Percentiles rank a stretch among this genome's conserved stretches.
Evolutionary conservation across 1,140 invertebrate species (phyloP).

Genomic region (Zaprionus tsacasi): DNA sequence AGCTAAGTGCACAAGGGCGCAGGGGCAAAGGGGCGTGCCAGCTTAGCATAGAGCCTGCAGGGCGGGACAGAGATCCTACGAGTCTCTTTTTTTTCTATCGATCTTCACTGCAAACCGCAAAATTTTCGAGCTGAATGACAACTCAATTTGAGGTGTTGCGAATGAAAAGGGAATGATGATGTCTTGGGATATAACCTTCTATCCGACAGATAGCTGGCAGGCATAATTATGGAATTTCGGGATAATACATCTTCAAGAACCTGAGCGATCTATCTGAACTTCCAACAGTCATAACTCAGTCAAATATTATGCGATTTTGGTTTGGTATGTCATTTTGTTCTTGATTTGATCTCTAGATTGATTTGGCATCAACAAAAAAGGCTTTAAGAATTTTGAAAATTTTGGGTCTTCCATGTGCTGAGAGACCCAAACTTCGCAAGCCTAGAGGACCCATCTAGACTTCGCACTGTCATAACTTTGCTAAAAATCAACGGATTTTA

Average conservation of each 20-base stretch:
- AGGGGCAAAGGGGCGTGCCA: slow-evolving; percentile 21
- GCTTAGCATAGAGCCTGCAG: slow-evolving; percentile 7
- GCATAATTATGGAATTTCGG: not conserved
- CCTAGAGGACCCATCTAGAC: too few relatives aligned
- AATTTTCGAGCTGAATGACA: not conserved
- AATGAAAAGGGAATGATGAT: not conserved
- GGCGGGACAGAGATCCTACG: not conserved
- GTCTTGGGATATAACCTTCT: slow-evolving; percentile 3
- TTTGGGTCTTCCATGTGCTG: too few relatives aligned
- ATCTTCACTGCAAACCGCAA: not conserved
- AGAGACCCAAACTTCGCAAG: too few relatives aligned
- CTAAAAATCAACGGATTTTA: not conserved
- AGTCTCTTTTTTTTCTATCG: not conserved
- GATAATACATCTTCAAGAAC: too few relatives aligned
- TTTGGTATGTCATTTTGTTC: too few relatives aligned
- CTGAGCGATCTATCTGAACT: too few relatives aligned
- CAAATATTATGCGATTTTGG: too few relatives aligned
- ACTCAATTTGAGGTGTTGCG: slow-evolving; percentile 1
- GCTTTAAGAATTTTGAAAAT: too few relatives aligned
- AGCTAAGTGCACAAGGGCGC: not conserved
- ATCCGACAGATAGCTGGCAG: not conserved
- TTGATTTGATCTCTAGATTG: too few relatives aligned
- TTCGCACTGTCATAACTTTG: not conserved
- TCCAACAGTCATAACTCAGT: not conserved
- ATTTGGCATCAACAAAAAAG: too few relatives aligned